These are phyloP conservation scores for Cossypha polioptera DNA, from an alignment of 2,797 vertebrate genomes.

Conservation along the genomic window DNA sequence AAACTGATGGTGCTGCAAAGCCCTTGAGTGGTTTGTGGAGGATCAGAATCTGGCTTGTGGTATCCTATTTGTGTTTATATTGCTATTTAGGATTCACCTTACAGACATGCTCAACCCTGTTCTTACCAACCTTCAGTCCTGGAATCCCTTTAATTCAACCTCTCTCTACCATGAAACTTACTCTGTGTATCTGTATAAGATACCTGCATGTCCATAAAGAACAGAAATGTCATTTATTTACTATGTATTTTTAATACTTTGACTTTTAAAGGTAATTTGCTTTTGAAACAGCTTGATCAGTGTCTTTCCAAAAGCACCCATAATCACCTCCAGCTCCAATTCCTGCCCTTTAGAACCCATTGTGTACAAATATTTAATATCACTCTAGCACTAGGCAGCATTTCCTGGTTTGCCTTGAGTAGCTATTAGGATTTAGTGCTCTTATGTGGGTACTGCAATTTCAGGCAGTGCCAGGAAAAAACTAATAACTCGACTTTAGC, in stretches of 20 bases:
- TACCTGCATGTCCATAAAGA: accelerated
- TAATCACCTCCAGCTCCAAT: background rate
- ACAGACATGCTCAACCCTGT: background rate
- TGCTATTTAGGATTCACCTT: background rate
- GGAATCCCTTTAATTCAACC: background rate
- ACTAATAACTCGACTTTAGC: slow-evolving; percentile 48
- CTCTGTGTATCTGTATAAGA: background rate
- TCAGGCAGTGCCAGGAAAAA: slow-evolving; percentile 64
- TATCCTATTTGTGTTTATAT: background rate
- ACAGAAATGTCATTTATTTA: background rate
- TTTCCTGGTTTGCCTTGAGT: slow-evolving; percentile 21
- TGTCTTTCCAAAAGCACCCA: background rate
- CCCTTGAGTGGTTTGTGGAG: background rate
- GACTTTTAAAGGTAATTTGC: background rate
- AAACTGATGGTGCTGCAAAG: background rate
- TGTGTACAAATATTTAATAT: background rate
- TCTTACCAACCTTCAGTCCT: background rate
- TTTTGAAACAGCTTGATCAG: background rate
- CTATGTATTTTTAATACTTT: background rate
- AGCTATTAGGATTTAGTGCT: slow-evolving; percentile 27
- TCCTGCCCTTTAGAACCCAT: background rate
- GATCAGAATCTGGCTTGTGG: background rate
- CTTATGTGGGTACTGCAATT: slow-evolving; percentile 19
- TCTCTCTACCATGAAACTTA: background rate
- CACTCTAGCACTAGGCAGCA: background rate